Evolutionary conservation across 2,113 vertebrate species (phyloP), one percentile per base, ranked within the genome.

Genomic region (Cyrtonyx montezumae): DNA sequence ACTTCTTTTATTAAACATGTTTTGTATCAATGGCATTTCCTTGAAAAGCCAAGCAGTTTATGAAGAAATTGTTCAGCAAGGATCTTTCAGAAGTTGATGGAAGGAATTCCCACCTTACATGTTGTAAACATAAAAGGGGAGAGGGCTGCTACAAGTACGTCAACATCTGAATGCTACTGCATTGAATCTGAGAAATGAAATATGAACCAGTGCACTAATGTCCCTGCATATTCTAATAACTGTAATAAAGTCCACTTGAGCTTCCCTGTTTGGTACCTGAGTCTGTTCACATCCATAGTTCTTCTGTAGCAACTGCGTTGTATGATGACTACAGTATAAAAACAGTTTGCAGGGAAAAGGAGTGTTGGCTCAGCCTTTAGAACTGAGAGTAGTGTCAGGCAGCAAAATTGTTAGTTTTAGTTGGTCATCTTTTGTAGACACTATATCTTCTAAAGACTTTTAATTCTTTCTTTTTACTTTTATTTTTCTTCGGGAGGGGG

Each of bases 231-330:
- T 90, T 88, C 66, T 81, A 67, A 65, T 59, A 76, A 43, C 48
- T 89, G 26, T 49, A 97, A 97, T 96, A 97, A 96, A 97, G 90
- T 90, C 93, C 77, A 82, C 74, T 95, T 94, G 78, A 93, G 77
- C 82, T 89, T 92, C 80, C 49, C 18, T 85, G 3, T 61, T 74
- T 84, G 62, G 55, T 83, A 45, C 23, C 70, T 83, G 43, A 8
- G 22, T 81, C 36, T 95, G 30, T 84, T 79, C 76, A 8, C 26
- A n/a, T 67, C 30, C 0, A 0, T 74, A 63, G 32, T 59, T 91
- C 28, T n/a, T 12, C 42, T 73, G 43, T 62, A 46, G 67, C 13
- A 40, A 23, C 75, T n/a, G 25, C 58, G 51, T 26, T 46, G 8
- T 74, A 40, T 28, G 18, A 23, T 40, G 56, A 13, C 11, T 55